phyloP scores from a whole-genome alignment of 2,888 invertebrate genomes.

The Schizotus pectinicornis region DNA sequence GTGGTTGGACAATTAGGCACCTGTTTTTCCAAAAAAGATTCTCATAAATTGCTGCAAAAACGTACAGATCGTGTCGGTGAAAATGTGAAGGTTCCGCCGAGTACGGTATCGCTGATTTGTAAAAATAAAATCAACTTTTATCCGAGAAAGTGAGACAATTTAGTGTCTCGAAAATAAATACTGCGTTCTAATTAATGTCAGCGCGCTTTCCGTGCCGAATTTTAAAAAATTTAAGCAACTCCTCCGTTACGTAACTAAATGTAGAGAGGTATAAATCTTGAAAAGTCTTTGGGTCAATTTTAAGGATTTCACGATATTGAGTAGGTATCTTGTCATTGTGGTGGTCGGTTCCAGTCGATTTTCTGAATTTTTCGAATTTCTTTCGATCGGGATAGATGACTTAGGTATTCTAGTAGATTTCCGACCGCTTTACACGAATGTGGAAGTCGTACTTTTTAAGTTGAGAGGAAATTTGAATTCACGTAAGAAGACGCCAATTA shows the following conservation, averaged over 20 bases:
- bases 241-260: conserved; percentile 23
- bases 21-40: conserved; percentile 6
- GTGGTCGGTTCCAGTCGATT: conserved; percentile 19
- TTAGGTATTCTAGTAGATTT: too few relatives aligned
- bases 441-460: too few relatives aligned
- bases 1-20: conserved; percentile 1
- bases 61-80: conserved; percentile 10
- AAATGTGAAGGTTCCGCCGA: conserved; percentile 26
- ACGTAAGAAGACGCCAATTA: too few relatives aligned
- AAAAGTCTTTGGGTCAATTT: conserved; percentile 37
- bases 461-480: too few relatives aligned
- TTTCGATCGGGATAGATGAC: too few relatives aligned
- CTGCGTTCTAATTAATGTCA: conserved; percentile 25
- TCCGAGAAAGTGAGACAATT: conserved; percentile 25
- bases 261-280: conserved; percentile 37
- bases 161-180: conserved; percentile 22
- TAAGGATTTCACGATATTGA: conserved; percentile 37
- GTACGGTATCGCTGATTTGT: conserved; percentile 21
- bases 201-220: conserved; percentile 8
- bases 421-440: too few relatives aligned
- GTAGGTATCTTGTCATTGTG: conserved; percentile 36
- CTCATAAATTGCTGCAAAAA: conserved; percentile 9
- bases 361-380: too few relatives aligned
- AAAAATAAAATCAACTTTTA: conserved; percentile 25
- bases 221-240: too few relatives aligned